Base-by-base conservation (phyloP, 1,140 invertebrate species). In the Potamilus streckersoni region DNA sequence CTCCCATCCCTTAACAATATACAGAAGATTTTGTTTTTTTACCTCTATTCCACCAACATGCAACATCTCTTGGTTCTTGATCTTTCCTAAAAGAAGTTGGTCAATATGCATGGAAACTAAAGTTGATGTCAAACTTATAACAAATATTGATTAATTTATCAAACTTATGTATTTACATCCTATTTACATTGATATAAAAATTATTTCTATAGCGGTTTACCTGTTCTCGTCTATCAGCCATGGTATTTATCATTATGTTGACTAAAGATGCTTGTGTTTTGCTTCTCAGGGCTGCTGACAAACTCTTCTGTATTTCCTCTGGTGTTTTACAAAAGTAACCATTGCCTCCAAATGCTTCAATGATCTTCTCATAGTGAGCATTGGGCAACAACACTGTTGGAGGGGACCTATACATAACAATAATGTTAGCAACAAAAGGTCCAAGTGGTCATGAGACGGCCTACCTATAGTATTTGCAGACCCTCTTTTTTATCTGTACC, bases 201-300 rank as follows among this genome's bases (percentile, higher is more conserved):
- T 38, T 4, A 38, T 38, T 38, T 38, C 8, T 38, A 38, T 38
- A 23, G 23, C 23, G 38, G 38, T 38, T 72, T 82, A 91, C 93
- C 91, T 98, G 97, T 71, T 94, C 93, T 90, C 98, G 98, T 78
- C 96, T 93, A 86, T 96, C 95, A 60, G 97, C 94, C 79, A 93
- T 92, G 17, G 96, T 95, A 88, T 93, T 94, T 55, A 99, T 98
- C 82, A 96, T 92, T 23, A 98, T 94, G 86, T 98, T 98, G 75
- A 99, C 96, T 62, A 99, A 93, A 70, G 93, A 94, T 15, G 96
- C 95, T 79, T 92, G 91, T 86, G 95, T 93, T 1, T 89, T 93
- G 16, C 92, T 88, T 85, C 82, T 80, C 27, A 96, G 88, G 19
- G 94, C 92, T 78, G 92, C 90, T 78, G 91, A 92, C 1, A 98